Base-by-base conservation (phyloP, 2,797 vertebrate genomes). In the Tenualosa thibaudeaui region DNA sequence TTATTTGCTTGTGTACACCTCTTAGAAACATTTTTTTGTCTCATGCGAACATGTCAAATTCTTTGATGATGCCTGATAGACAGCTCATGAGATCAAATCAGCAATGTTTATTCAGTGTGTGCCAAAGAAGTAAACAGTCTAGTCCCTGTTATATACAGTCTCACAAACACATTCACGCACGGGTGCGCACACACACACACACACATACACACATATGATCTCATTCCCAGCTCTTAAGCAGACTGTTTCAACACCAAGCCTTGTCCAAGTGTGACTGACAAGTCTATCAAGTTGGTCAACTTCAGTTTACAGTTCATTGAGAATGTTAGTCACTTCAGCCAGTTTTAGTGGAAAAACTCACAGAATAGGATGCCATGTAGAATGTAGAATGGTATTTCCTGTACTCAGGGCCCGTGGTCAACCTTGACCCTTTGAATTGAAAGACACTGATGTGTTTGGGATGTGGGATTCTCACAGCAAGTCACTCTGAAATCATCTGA, bases 41-140 rank as follows among this genome's bases (percentile, higher is more conserved):
- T 75, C 2, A 31, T 5, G 17, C 19, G 31, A 40, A 19, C 12
- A 75, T 78, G 71, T 78, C 17, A 78, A 19, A 78, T 43, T 43
- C 71, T 46, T 46, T 78, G 40, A 78, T 75, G 68, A 37, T 13
- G 68, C 13, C 71, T 22, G 26, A 43, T 78, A 5, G 40, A 19
- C 71, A 78, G 19, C 71, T 40, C 40, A 43, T 46, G 37, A 78
- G 71, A 78, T 78, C 37, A 78, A 78, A 78, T 78, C 71, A 78
- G 40, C 40, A 40, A 19, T 78, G 71, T 78, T 78, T 78, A 78
- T 40, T 46, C 19, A 43, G 40, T 46, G 71, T 46, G 40, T 2
- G 40, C 71, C 71, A 78, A 78, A 22, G 40, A 46, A 22, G 37
- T 78, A 78, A 78, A 78, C 17, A 78, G 71, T 46, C 71, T 37